These are phyloP conservation scores for Protonibea diacanthus DNA, from an alignment of 2,797 vertebrate genomes.

Conservation along the genomic window DNA sequence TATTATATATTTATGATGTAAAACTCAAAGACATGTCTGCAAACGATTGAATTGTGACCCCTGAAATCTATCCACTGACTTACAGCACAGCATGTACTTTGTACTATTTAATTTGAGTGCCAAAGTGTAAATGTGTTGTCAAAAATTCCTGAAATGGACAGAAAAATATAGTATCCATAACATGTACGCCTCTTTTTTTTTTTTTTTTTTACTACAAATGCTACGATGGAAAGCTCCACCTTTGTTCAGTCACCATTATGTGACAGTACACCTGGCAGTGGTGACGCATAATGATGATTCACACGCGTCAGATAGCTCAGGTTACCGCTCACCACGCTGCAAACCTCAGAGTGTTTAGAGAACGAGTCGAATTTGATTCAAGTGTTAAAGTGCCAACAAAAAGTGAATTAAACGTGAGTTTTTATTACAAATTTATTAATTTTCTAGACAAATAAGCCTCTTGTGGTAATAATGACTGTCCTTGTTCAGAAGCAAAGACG, in stretches of 20 bases:
- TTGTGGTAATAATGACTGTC: neutral
- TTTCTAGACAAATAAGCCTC: neutral
- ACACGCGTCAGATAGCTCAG: neutral
- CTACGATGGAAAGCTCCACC: neutral
- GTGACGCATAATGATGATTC: constrained; percentile 1
- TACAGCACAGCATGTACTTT: neutral
- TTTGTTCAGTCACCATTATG: neutral
- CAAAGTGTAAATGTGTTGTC: neutral
- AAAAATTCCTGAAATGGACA: neutral
- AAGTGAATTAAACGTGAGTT: neutral
- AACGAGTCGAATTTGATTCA: neutral
- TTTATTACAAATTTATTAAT: too few species aligned
- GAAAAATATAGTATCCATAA: neutral
- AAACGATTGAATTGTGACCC: too few species aligned
- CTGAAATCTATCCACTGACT: neutral
- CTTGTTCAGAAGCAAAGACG: neutral
- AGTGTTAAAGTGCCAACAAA: neutral
- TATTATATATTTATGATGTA: too few species aligned
- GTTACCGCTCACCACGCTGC: neutral
- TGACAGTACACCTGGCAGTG: neutral
- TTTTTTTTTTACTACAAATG: neutral
- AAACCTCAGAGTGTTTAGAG: neutral
- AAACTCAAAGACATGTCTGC: too few species aligned
- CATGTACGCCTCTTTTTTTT: neutral
- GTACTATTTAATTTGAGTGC: too few species aligned